Conservation (phyloP, 2,888 invertebrate genomes). For the Limnephilus marmoratus region DNA sequence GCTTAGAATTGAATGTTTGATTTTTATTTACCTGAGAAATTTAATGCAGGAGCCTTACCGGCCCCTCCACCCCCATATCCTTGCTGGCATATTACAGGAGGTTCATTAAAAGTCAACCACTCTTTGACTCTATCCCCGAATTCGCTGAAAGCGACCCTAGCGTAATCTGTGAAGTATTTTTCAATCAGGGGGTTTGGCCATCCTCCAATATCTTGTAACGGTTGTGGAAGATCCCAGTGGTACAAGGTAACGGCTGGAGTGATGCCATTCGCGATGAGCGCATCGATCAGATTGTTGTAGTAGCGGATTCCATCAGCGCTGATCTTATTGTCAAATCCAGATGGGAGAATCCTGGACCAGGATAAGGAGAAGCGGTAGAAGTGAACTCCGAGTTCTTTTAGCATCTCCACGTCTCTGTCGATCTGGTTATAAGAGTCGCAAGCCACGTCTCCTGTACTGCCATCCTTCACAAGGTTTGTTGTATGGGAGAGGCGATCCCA, state of each 20-base stretch:
- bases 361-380: conserved; percentile 81
- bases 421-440: conserved; percentile 79
- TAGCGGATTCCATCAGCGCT: conserved; percentile 75
- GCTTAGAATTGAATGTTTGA: not conserved
- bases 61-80: conserved; percentile 73
- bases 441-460: conserved; percentile 75
- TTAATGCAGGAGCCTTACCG: conserved; percentile 74
- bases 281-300: conserved; percentile 80
- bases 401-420: conserved; percentile 71
- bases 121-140: conserved; percentile 75
- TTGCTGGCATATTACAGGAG: conserved; percentile 73
- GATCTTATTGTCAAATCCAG: conserved; percentile 71
- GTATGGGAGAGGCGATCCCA: conserved; percentile 71
- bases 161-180: conserved; percentile 76
- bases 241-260: conserved; percentile 80
- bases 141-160: conserved; percentile 71
- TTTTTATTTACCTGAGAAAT: conserved; percentile 67
- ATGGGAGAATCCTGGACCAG: conserved; percentile 83
- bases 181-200: conserved; percentile 70
- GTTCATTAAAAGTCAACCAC: conserved; percentile 84
- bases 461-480: not conserved
- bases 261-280: conserved; percentile 76
- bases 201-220: conserved; percentile 73
- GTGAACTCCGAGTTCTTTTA: conserved; percentile 70
- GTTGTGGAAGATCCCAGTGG: conserved; percentile 75